Evolutionary conservation across 1,140 invertebrate species (phyloP).

Genomic region (Solenopsis invicta): DNA sequence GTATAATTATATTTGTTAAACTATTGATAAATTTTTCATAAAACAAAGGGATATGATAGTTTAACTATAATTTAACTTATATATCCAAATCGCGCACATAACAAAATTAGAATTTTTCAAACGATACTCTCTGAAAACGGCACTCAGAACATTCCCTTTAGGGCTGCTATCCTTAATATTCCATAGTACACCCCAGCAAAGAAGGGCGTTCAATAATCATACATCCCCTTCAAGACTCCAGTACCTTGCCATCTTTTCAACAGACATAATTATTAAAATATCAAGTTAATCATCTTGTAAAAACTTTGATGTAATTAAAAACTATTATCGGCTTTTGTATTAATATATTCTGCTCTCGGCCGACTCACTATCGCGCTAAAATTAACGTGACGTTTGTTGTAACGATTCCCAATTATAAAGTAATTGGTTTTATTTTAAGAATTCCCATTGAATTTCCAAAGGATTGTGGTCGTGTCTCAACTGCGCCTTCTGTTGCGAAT

Average conservation of each 20-base stretch:
- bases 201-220: slow-evolving; percentile 80
- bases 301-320: slow-evolving; percentile 23
- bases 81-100: background rate
- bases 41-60: background rate
- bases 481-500: slow-evolving; percentile 4
- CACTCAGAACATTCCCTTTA: slow-evolving; percentile 77
- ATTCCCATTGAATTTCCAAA: slow-evolving; percentile 9
- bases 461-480: background rate
- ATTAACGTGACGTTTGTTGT: background rate
- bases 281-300: background rate
- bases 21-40: background rate
- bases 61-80: slow-evolving; percentile 10
- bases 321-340: slow-evolving; percentile 33
- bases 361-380: background rate
- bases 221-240: slow-evolving; percentile 82
- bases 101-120: slow-evolving; percentile 37
- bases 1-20: background rate
- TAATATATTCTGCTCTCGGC: background rate
- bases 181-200: slow-evolving; percentile 67
- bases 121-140: slow-evolving; percentile 3
- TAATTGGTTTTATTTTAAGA: slow-evolving; percentile 5
- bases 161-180: slow-evolving; percentile 78
- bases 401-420: background rate
- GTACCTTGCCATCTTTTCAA: slow-evolving; percentile 63
- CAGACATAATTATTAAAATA: slow-evolving; percentile 58